Evolutionary conservation across 2,888 invertebrate species (phyloP).

Genomic region (Elegia similella): DNA sequence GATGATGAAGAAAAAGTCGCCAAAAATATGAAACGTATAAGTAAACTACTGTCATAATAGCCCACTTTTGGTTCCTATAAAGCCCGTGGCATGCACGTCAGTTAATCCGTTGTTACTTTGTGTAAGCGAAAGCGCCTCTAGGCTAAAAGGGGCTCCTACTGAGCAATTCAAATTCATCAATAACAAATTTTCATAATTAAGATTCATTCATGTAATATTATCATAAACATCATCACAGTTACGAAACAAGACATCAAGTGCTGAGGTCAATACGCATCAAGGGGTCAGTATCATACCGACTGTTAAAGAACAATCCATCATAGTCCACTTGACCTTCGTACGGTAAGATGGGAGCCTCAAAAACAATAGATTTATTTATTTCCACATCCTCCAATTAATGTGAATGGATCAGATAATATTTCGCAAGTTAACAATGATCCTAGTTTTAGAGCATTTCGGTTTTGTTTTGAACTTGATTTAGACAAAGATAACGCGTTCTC

Average conservation of each 20-base stretch:
- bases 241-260: neutral
- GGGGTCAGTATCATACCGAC: conserved; percentile 1
- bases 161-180: neutral
- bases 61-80: too few relatives aligned
- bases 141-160: too few relatives aligned
- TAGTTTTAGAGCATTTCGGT: neutral
- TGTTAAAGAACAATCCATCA: conserved; percentile 3
- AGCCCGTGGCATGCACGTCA: too few relatives aligned
- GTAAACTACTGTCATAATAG: too few relatives aligned
- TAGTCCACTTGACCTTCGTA: neutral
- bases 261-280: conserved; percentile 1
- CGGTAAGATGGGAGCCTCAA: neutral
- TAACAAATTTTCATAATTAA: neutral
- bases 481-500: neutral
- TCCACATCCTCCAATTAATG: conserved; percentile 3
- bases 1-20: too few relatives aligned
- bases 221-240: neutral
- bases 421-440: neutral
- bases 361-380: neutral
- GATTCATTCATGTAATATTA: neutral
- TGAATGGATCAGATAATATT: conserved; percentile 1
- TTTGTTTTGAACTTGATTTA: neutral
- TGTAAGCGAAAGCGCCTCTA: too few relatives aligned
- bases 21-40: too few relatives aligned
- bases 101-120: too few relatives aligned